phyloP scores from a whole-genome alignment of 2,113 vertebrate species.

The Dromaius novaehollandiae region DNA sequence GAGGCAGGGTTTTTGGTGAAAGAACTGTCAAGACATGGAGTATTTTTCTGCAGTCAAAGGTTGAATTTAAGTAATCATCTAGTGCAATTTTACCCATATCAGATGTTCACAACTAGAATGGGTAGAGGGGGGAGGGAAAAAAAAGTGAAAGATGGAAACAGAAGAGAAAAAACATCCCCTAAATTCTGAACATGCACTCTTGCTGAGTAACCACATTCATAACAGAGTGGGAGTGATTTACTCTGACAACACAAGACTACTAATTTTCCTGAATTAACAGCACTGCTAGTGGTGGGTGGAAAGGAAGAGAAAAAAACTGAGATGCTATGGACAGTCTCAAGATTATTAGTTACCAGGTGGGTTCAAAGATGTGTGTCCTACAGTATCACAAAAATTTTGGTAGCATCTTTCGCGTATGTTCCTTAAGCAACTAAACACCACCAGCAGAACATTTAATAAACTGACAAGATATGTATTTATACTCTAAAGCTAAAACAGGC shows the following conservation, averaged over 20 bases:
- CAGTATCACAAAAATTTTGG: not conserved
- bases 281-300: slow-evolving; percentile 5
- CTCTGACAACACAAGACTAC: slow-evolving; percentile 58
- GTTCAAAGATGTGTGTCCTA: not conserved
- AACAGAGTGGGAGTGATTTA: slow-evolving; percentile 58
- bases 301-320: not conserved
- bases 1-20: not conserved
- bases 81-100: not conserved
- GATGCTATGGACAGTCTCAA: not conserved
- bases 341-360: not conserved
- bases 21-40: slow-evolving; percentile 5
- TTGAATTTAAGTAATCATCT: slow-evolving; percentile 34
- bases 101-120: slow-evolving; percentile 5
- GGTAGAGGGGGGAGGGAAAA: not conserved
- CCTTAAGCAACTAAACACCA: not conserved
- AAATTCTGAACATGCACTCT: slow-evolving; percentile 34
- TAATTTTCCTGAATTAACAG: slow-evolving; percentile 70
- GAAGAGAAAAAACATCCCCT: slow-evolving; percentile 13
- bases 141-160: slow-evolving; percentile 30
- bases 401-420: not conserved
- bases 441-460: not conserved
- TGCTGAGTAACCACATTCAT: slow-evolving; percentile 69
- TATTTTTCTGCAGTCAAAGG: slow-evolving; percentile 40
- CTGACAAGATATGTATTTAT: not conserved
- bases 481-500: not conserved